Conservation (phyloP, 2,888 invertebrate genomes). For the Dexiosoma caninum region DNA sequence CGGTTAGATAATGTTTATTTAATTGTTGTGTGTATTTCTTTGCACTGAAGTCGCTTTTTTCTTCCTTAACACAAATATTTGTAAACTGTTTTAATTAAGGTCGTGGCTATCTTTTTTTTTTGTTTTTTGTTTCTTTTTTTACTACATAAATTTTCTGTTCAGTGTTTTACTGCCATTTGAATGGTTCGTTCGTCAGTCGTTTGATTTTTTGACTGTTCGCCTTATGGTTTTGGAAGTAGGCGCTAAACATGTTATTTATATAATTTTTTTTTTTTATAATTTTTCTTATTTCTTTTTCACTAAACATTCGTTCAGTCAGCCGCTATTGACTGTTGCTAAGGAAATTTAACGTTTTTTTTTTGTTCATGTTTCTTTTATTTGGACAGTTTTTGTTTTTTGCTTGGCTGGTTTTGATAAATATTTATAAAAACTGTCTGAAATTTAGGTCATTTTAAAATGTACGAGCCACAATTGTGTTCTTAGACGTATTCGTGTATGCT, state of each 20-base stretch:
- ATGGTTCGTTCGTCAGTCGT: neutral
- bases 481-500: neutral
- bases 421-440: neutral
- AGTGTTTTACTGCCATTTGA: neutral
- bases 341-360: neutral
- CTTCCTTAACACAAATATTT: neutral
- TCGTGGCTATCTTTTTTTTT: neutral
- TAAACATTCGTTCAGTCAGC: neutral
- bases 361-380: neutral
- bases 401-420: neutral
- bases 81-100: conserved; percentile 35
- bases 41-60: neutral
- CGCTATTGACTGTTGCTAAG: conserved; percentile 2
- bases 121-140: neutral
- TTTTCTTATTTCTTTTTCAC: neutral
- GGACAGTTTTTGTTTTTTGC: neutral
- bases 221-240: conserved; percentile 11
- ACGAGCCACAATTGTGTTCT: neutral
- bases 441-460: neutral
- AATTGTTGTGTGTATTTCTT: neutral
- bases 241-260: conserved; percentile 32
- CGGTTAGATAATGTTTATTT: too few relatives aligned
- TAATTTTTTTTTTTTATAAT: neutral
- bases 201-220: neutral
- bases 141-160: neutral